Conservation (phyloP, 2,797 vertebrate species). For the Oophaga sylvatica region DNA sequence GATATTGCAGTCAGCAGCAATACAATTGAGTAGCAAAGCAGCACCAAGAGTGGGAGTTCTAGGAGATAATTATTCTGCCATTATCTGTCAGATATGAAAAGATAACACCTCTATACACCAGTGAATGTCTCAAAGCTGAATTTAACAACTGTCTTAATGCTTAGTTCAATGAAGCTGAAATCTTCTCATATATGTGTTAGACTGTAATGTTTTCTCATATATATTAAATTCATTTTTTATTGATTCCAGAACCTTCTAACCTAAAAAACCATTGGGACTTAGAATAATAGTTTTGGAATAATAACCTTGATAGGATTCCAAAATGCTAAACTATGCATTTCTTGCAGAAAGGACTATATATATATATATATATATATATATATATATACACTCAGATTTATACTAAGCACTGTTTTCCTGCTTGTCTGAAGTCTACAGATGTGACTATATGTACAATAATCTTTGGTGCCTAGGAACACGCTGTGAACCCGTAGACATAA, state of each 20-base stretch:
- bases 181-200: conserved; percentile 36
- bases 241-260: conserved; percentile 41
- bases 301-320: conserved; percentile 27
- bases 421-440: conserved; percentile 20
- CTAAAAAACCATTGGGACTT: conserved; percentile 26
- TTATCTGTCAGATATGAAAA: conserved; percentile 52
- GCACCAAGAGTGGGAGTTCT: conserved; percentile 24
- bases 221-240: conserved; percentile 48
- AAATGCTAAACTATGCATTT: background rate
- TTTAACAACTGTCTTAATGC: conserved; percentile 44
- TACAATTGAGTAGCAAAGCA: conserved; percentile 29
- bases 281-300: conserved; percentile 17
- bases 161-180: conserved; percentile 45
- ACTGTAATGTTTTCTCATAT: conserved; percentile 47
- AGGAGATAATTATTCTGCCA: conserved; percentile 52
- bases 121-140: conserved; percentile 41
- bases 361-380: background rate
- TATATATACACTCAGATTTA: background rate
- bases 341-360: conserved; percentile 5
- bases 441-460: conserved; percentile 11
- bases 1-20: conserved; percentile 7
- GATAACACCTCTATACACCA: conserved; percentile 53
- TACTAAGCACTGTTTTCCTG: conserved; percentile 12
- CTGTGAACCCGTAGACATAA: conserved; percentile 50
- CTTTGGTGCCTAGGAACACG: conserved; percentile 17